Evolutionary conservation across 92 coral and sea anemone genomes (phyloP), one percentile per base, ranked within the genome.

Genomic region (Meandrina meandrites): DNA sequence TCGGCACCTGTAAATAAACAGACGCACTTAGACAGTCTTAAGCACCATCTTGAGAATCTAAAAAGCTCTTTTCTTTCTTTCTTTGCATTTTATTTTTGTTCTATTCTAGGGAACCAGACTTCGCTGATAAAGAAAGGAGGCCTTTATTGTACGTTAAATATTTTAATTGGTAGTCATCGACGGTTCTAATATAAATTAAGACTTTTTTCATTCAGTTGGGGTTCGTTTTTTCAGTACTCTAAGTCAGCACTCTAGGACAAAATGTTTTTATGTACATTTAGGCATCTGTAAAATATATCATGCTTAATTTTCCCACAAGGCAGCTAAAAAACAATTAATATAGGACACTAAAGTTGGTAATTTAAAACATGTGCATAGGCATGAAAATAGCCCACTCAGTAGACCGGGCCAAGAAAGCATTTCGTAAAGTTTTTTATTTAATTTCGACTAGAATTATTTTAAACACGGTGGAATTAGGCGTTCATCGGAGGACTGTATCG

Each of bases 21-120:
- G 45, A 40, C 45, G 45, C 45, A 40, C 45, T 6, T n/a, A n/a
- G n/a, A n/a, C n/a, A n/a, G n/a, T n/a, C n/a, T n/a, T n/a, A n/a
- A n/a, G n/a, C n/a, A n/a, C n/a, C n/a, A n/a, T n/a, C n/a, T n/a
- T n/a, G n/a, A n/a, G n/a, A n/a, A n/a, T n/a, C n/a, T n/a, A n/a
- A n/a, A 40, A 40, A 40, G 45, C 45, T 40, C 45, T 40, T n/a
- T n/a, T n/a, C 28, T 2, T 24, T 18, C 79, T 75, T 45, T 40
- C 32, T 75, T 75, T 14, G 10, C 57, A 22, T 47, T 75, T 15
- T 77, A 12, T 51, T 50, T 48, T 77, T 28, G 37, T 30, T 77
- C n/a, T 35, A 30, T 62, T 79, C 18, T 42, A 81, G 84, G 84
- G 84, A 27, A 81, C 84, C 84, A 64, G 40, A 81, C 75, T 81